These are phyloP conservation scores for Panthera tigris DNA, from an alignment of 2,113 vertebrate species.

Conservation along the genomic window DNA sequence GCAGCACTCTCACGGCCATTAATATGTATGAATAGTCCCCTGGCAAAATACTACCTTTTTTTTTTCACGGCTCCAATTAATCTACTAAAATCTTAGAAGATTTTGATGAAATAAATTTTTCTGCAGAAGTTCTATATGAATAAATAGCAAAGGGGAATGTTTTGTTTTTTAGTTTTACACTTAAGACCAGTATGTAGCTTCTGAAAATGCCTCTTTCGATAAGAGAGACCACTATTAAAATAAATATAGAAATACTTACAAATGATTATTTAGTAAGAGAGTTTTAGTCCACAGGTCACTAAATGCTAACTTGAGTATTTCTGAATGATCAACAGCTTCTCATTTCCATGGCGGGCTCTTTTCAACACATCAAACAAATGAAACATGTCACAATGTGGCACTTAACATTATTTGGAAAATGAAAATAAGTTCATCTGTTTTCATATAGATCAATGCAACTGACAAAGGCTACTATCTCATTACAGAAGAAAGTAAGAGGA, in stretches of 20 bases:
- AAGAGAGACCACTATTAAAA: neutral
- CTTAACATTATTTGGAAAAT: neutral
- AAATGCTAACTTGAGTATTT: conserved; percentile 29
- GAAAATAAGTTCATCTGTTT: neutral
- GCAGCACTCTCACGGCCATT: neutral
- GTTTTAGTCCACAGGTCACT: neutral
- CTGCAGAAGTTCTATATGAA: neutral
- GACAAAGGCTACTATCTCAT: neutral
- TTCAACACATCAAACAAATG: neutral
- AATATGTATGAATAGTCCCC: neutral
- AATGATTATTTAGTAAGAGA: neutral
- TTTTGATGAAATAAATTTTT: neutral
- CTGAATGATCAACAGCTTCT: neutral
- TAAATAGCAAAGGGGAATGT: neutral
- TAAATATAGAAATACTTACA: neutral
- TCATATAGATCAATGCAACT: neutral
- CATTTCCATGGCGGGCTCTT: neutral
- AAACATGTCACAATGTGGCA: neutral
- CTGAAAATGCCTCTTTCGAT: neutral
- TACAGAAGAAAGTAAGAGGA: neutral
- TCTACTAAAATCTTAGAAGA: neutral
- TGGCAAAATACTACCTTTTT: neutral
- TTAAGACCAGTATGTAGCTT: neutral
- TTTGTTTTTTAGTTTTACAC: neutral
- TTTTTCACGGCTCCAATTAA: neutral